Evolutionary conservation across 2,888 invertebrate species (phyloP).

Genomic region (Athrips mouffetella): DNA sequence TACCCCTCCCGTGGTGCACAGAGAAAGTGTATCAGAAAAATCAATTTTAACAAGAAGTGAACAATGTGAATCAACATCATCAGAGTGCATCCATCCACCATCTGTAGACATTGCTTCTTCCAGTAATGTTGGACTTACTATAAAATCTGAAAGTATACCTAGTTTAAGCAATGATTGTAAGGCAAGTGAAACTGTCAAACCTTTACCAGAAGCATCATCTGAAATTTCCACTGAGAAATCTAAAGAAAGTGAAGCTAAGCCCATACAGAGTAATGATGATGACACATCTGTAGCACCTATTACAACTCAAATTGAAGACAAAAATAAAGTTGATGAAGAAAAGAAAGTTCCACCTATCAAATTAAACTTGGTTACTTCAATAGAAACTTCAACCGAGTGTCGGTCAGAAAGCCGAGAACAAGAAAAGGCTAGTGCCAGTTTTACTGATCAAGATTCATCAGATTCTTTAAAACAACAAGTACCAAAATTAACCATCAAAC

Average conservation of each 20-base stretch:
- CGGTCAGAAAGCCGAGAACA: conserved; percentile 23
- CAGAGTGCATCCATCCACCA: conserved; percentile 33
- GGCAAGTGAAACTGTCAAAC: background rate
- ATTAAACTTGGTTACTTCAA: conserved; percentile 38
- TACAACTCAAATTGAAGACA: background rate
- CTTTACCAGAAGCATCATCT: background rate
- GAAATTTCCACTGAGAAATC: background rate
- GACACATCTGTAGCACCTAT: background rate
- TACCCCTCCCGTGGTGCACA: conserved; percentile 41
- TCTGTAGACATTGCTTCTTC: conserved; percentile 13
- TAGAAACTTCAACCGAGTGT: conserved; percentile 26
- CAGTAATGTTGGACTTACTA: background rate
- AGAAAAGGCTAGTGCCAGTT: conserved; percentile 30
- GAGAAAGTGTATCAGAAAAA: conserved; percentile 35
- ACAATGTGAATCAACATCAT: conserved; percentile 63
- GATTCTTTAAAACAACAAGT: conserved; percentile 57
- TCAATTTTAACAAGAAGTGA: conserved; percentile 37
- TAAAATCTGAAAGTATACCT: background rate
- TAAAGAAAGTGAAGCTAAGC: background rate
- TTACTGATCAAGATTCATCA: conserved; percentile 30
- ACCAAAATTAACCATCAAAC: conserved; percentile 73
- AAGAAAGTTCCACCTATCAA: conserved; percentile 51
- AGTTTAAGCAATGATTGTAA: conserved; percentile 3
- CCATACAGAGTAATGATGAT: background rate
- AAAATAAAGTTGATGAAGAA: conserved; percentile 26